Percentiles rank a stretch among this genome's conserved stretches.
phyloP scores from a whole-genome alignment of 2,888 invertebrate species.

The Trisateles emortualis region DNA sequence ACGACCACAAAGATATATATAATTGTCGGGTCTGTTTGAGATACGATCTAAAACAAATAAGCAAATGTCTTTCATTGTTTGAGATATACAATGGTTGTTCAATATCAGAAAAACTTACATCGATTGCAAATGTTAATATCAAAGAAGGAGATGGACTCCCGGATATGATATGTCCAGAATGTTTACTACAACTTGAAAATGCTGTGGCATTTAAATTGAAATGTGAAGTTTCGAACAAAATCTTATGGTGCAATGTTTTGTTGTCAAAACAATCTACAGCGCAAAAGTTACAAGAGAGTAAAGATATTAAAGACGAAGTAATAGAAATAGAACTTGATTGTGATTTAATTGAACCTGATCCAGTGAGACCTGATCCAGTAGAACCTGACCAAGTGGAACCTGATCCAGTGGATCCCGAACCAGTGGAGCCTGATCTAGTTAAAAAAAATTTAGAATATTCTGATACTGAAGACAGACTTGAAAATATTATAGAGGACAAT shows the following conservation, averaged over 20 bases:
- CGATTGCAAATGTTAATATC: constrained; percentile 66
- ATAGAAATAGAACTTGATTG: constrained; percentile 1
- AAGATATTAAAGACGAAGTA: constrained; percentile 7
- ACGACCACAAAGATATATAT: neutral
- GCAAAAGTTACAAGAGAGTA: neutral
- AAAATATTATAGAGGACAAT: neutral
- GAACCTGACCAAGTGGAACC: neutral
- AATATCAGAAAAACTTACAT: constrained; percentile 66
- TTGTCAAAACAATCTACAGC: neutral
- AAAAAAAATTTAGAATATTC: neutral
- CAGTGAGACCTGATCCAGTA: neutral
- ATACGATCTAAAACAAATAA: constrained; percentile 38
- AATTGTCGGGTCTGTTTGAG: constrained; percentile 71
- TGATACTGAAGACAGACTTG: neutral
- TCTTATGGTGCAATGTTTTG: constrained; percentile 44
- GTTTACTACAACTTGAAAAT: constrained; percentile 67
- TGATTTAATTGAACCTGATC: neutral
- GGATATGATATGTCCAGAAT: constrained; percentile 66
- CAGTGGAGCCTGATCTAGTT: neutral
- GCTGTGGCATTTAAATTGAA: constrained; percentile 69
- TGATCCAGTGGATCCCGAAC: neutral
- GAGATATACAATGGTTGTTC: constrained; percentile 61
- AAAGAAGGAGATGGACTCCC: constrained; percentile 69
- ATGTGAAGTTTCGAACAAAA: constrained; percentile 65
- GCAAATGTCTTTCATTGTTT: constrained; percentile 64